Evolutionary conservation across 2,797 vertebrate species (phyloP).

Genomic region (Gorsachius magnificus): DNA sequence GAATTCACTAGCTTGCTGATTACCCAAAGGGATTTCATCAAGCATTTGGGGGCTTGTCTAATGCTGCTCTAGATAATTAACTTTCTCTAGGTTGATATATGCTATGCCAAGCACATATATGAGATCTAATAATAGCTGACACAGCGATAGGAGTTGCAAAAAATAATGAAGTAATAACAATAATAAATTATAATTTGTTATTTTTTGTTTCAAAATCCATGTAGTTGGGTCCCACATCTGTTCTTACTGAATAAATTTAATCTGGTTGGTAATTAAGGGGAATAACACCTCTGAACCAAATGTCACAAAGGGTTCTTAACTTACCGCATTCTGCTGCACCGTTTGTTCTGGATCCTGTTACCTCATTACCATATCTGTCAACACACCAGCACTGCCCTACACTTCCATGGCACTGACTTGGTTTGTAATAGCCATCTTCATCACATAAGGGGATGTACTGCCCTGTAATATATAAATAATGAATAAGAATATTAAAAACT

Average conservation of each 20-base stretch:
- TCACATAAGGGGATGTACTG: conserved; percentile 84
- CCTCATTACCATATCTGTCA: conserved; percentile 85
- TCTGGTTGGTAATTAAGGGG: background rate
- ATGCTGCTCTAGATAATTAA: background rate
- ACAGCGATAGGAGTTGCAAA: background rate
- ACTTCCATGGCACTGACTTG: conserved; percentile 82
- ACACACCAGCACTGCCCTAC: conserved; percentile 88
- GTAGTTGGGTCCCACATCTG: background rate
- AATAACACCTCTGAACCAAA: background rate
- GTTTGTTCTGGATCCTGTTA: conserved; percentile 78
- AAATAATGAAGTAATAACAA: background rate
- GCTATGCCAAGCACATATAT: background rate
- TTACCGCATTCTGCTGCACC: conserved; percentile 80
- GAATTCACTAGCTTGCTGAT: background rate
- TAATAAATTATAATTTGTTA: background rate
- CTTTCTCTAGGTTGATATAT: background rate
- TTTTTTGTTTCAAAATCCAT: background rate
- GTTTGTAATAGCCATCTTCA: conserved; percentile 85
- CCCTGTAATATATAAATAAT: conserved; percentile 50
- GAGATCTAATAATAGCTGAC: background rate
- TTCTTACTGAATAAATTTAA: background rate
- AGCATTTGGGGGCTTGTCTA: background rate
- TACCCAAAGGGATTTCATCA: background rate
- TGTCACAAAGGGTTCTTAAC: background rate
- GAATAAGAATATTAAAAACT: background rate